Conservation (phyloP, 2,797 vertebrate species). For the Alectoris magna region DNA sequence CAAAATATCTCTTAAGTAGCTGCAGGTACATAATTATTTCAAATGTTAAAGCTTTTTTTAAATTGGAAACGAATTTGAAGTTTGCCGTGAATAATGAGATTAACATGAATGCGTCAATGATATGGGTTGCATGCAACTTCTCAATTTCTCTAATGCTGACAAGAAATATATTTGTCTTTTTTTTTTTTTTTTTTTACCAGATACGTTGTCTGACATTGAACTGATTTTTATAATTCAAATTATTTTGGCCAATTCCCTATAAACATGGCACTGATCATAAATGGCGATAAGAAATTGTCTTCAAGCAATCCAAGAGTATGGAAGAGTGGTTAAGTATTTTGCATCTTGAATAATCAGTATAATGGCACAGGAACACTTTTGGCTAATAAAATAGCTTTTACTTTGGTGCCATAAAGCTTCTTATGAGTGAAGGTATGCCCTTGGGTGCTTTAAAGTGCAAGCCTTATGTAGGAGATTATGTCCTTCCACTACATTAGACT, state of each 20-base stretch:
- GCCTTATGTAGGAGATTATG: not conserved
- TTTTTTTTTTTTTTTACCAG: not conserved
- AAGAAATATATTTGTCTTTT: not conserved
- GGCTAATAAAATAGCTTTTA: not conserved
- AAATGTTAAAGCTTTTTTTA: not conserved
- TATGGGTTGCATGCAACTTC: not conserved
- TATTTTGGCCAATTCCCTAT: not conserved
- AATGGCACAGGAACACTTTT: not conserved
- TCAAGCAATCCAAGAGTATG: not conserved
- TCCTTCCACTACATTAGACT: not conserved
- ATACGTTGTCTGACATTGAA: not conserved
- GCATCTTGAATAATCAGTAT: not conserved
- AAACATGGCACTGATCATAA: not conserved
- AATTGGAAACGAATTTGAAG: not conserved
- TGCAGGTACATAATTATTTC: slow-evolving; percentile 48
- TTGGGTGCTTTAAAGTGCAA: not conserved
- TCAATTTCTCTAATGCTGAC: not conserved
- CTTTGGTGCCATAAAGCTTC: not conserved
- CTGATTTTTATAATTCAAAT: not conserved
- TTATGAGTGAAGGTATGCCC: not conserved
- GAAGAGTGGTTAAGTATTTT: not conserved
- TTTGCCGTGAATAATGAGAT: not conserved
- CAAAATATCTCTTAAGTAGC: slow-evolving; percentile 36
- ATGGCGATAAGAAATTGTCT: not conserved
- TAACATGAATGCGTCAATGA: not conserved